These are phyloP conservation scores for Nixonia krombeini DNA, from an alignment of 1,140 invertebrate species.

Conservation along the genomic window DNA sequence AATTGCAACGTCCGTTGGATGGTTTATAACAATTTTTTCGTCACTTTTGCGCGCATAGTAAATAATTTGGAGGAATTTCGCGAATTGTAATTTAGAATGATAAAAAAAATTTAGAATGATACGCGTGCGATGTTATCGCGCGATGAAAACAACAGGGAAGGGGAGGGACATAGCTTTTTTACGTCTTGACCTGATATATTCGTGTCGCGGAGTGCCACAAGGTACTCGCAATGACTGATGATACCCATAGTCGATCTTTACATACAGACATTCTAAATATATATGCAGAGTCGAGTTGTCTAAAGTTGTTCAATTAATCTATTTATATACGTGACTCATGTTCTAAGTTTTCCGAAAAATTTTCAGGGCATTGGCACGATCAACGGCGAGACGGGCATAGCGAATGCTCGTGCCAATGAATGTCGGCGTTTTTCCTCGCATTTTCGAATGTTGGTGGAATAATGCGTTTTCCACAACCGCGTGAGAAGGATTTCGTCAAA, in stretches of 20 bases:
- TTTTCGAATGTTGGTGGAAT: no score
- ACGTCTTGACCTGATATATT: not conserved
- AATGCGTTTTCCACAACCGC: no score
- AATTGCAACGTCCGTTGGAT: no score
- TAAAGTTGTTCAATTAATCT: conserved; percentile 7
- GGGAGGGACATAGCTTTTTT: not conserved
- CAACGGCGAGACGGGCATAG: not conserved
- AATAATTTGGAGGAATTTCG: no score
- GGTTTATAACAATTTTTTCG: no score
- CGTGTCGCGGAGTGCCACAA: not conserved
- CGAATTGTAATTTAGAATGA: no score
- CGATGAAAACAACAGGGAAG: no score
- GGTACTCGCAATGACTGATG: not conserved
- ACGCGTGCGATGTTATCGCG: no score
- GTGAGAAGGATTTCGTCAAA: no score
- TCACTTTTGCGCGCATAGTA: no score
- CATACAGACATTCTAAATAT: conserved; percentile 1
- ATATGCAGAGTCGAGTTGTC: not conserved
- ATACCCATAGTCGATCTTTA: not conserved
- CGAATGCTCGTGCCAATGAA: not conserved
- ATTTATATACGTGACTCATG: conserved; percentile 1
- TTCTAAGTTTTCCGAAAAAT: conserved; percentile 4
- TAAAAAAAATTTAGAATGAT: no score
- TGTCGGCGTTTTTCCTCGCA: no score
- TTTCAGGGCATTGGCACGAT: conserved; percentile 27